Percentiles rank a stretch among this genome's conserved stretches.
Conservation (phyloP, 1,140 invertebrate species). For the Andrena cerasifolii region DNA sequence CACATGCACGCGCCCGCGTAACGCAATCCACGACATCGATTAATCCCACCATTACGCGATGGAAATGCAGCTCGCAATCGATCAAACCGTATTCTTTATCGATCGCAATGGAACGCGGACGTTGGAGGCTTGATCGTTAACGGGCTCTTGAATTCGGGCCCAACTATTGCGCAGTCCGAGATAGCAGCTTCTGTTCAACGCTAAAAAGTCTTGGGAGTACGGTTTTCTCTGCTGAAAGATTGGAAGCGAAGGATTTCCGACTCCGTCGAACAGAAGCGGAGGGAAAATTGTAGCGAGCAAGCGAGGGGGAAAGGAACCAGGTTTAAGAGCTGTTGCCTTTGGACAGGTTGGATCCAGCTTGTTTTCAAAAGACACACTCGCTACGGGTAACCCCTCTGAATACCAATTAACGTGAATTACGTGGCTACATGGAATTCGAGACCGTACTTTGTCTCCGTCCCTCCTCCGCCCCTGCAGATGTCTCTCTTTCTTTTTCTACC, state of each 20-base stretch:
- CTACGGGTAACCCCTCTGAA: conserved; percentile 59
- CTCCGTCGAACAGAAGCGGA: not conserved
- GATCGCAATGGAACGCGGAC: not conserved
- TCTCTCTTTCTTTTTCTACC: conserved; percentile 11
- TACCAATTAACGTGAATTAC: conserved; percentile 69
- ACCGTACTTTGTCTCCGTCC: conserved; percentile 46
- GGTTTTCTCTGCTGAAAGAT: too few species aligned
- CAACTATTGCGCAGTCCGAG: not conserved
- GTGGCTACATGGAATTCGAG: conserved; percentile 58
- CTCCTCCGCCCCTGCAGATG: conserved; percentile 14
- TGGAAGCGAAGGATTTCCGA: conserved; percentile 3
- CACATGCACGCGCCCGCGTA: not conserved
- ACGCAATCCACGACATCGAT: not conserved
- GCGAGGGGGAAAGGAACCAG: conserved; percentile 49
- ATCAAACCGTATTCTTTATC: conserved; percentile 20
- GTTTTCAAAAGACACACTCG: conserved; percentile 65
- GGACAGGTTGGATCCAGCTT: conserved; percentile 46
- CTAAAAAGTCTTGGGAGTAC: too few species aligned
- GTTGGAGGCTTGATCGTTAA: conserved; percentile 14
- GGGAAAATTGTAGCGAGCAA: conserved; percentile 25
- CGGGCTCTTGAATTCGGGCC: not conserved
- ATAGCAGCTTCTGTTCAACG: too few species aligned
- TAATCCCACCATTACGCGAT: not conserved
- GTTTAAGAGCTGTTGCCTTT: conserved; percentile 59
- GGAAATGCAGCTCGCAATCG: conserved; percentile 9